phyloP scores from a whole-genome alignment of 2,797 vertebrate genomes.

The Anableps anableps region DNA sequence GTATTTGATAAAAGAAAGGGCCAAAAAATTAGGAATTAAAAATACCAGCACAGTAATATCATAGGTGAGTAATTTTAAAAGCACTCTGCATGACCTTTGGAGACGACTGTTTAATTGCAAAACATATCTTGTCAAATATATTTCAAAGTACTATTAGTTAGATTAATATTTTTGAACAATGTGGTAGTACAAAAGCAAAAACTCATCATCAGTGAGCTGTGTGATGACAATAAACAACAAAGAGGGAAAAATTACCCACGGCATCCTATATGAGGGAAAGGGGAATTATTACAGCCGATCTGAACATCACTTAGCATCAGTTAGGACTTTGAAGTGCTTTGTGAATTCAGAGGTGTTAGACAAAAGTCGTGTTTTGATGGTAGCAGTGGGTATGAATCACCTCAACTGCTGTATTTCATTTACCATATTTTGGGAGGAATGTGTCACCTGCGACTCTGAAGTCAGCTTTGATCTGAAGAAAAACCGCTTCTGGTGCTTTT shows the following conservation, averaged over 20 bases:
- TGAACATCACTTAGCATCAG: conserved; percentile 29
- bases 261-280: conserved; percentile 6
- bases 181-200: conserved; percentile 3
- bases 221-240: conserved; percentile 8
- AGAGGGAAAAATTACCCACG: not conserved
- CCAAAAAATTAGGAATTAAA: not conserved
- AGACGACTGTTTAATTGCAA: conserved; percentile 2
- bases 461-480: conserved; percentile 70
- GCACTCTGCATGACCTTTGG: not conserved
- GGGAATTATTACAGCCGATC: conserved; percentile 32
- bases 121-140: not conserved
- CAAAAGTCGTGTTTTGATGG: conserved; percentile 50
- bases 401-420: conserved; percentile 50
- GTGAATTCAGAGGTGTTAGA: conserved; percentile 42
- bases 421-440: conserved; percentile 62
- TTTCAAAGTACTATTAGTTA: not conserved
- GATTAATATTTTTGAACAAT: not conserved
- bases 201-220: not conserved
- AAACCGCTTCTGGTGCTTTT: conserved; percentile 44
- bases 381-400: conserved; percentile 58
- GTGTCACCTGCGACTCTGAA: conserved; percentile 70
- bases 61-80: not conserved
- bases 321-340: conserved; percentile 46
- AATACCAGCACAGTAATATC: not conserved
- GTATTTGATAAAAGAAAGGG: not conserved